phyloP scores from a whole-genome alignment of 2,888 invertebrate genomes.

The Zaprionus lineosus region DNA sequence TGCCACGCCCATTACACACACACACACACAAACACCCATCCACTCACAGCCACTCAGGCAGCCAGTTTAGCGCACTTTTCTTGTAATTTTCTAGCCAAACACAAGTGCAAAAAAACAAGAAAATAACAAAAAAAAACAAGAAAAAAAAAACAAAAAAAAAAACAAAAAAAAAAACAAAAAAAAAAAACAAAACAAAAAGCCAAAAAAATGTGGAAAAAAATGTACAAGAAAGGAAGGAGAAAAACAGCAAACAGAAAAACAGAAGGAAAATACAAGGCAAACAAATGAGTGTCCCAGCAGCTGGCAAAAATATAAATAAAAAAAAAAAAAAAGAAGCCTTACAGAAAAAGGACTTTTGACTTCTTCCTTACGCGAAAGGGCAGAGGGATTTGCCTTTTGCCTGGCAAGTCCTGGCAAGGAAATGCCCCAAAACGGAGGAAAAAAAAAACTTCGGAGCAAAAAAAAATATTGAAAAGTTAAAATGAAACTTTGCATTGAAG shows the following conservation, averaged over 20 bases:
- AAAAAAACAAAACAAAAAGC: background rate
- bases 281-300: conserved; percentile 65
- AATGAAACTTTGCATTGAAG: conserved; percentile 59
- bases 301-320: conserved; percentile 6
- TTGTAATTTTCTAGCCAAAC: conserved; percentile 76
- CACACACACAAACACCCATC: background rate
- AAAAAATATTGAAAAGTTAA: conserved; percentile 53
- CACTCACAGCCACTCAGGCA: conserved; percentile 2
- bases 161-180: conserved; percentile 48
- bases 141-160: conserved; percentile 30
- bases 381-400: no score
- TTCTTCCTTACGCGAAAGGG: conserved; percentile 57
- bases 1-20: conserved; percentile 22
- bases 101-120: conserved; percentile 38
- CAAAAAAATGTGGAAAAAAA: conserved; percentile 51
- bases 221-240: conserved; percentile 25
- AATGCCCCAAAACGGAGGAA: conserved; percentile 8
- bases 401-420: no score
- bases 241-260: conserved; percentile 10
- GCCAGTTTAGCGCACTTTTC: conserved; percentile 66
- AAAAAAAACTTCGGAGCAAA: conserved; percentile 34
- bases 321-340: conserved; percentile 1
- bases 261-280: conserved; percentile 66
- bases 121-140: conserved; percentile 12
- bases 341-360: conserved; percentile 67